Evolutionary conservation across 1,140 invertebrate genomes (phyloP).

Genomic region (Dreissena polymorpha): DNA sequence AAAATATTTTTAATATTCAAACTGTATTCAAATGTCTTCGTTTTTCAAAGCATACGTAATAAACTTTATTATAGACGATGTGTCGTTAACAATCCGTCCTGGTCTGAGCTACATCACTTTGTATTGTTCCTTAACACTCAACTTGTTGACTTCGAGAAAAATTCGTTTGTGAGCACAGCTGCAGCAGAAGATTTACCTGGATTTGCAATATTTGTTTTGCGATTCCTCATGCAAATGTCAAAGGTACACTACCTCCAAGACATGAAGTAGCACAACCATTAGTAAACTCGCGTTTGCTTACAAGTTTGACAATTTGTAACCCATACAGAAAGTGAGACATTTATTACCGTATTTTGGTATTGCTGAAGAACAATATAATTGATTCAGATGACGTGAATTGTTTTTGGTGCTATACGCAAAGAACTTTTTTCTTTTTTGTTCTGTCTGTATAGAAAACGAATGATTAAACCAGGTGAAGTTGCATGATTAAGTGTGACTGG

Average conservation of each 20-base stretch:
- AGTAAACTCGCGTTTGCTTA: too few relatives aligned
- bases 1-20: too few relatives aligned
- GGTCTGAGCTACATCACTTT: constrained; percentile 77
- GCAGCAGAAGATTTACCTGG: constrained; percentile 73
- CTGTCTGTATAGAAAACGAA: too few relatives aligned
- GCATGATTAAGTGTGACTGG: too few relatives aligned
- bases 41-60: too few relatives aligned
- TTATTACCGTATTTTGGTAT: neutral
- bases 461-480: too few relatives aligned
- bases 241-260: constrained; percentile 59
- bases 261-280: too few relatives aligned
- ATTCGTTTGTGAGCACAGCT: constrained; percentile 66
- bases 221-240: constrained; percentile 77
- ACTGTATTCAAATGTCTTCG: neutral
- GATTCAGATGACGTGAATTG: too few relatives aligned
- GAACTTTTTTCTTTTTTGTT: too few relatives aligned
- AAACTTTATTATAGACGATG: constrained; percentile 67
- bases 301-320: constrained; percentile 67
- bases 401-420: too few relatives aligned
- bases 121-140: constrained; percentile 76
- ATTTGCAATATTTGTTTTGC: constrained; percentile 73
- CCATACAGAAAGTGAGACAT: constrained; percentile 71
- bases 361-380: too few relatives aligned
- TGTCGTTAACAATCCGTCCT: constrained; percentile 74
- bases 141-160: constrained; percentile 72